Conservation (phyloP, 2,797 vertebrate genomes). For the Acomys russatus region DNA sequence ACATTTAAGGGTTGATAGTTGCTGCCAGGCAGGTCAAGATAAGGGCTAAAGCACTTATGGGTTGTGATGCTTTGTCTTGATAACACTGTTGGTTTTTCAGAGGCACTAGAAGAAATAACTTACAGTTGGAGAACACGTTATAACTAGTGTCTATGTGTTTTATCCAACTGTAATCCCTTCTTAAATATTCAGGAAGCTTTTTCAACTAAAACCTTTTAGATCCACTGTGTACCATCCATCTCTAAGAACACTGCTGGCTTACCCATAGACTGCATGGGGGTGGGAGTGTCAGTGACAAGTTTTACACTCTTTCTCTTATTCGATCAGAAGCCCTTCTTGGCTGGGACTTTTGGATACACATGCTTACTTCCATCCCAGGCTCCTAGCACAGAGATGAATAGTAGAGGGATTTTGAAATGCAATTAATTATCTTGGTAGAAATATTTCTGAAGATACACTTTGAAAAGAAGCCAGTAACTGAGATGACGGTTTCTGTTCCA, state of each 20-base stretch:
- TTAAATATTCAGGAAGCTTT: constrained; percentile 40
- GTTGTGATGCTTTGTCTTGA: not conserved
- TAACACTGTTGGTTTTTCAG: constrained; percentile 63
- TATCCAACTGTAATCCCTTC: constrained; percentile 43
- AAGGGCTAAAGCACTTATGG: constrained; percentile 16
- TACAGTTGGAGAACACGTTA: constrained; percentile 18
- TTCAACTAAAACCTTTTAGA: constrained; percentile 52
- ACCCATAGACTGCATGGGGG: too few relatives aligned
- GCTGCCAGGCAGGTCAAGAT: not conserved
- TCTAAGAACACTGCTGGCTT: not conserved
- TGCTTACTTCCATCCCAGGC: not conserved
- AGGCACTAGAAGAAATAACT: constrained; percentile 37
- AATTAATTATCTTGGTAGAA: constrained; percentile 26
- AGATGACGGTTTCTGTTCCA: not conserved
- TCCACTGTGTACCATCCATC: constrained; percentile 35
- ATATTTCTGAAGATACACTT: constrained; percentile 53
- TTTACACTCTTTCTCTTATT: not conserved
- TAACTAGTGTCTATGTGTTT: not conserved
- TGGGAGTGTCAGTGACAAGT: not conserved
- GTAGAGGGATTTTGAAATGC: not conserved
- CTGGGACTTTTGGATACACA: not conserved
- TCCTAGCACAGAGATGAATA: not conserved
- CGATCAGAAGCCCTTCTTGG: constrained; percentile 9
- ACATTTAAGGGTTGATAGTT: constrained; percentile 30
- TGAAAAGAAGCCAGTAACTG: not conserved